Evolutionary conservation across 2,113 vertebrate genomes (phyloP), one percentile per base, ranked within the genome.

Genomic region (Quiscalus mexicanus): DNA sequence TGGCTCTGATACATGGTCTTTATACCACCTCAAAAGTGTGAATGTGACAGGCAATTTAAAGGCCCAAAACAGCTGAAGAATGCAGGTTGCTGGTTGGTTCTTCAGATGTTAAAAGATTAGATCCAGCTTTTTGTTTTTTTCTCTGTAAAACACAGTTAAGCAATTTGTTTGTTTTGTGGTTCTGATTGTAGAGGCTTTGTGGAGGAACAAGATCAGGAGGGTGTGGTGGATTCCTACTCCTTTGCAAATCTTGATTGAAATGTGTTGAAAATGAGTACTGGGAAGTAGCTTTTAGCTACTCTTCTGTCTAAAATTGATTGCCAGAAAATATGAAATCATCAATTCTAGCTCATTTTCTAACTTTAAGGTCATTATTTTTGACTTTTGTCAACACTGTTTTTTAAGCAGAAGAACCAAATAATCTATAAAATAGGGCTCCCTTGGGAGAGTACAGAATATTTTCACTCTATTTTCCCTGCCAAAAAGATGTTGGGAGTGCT

Each of bases 231-330:
- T 92, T 90, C 58, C 71, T 76, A 6, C 24, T 85, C 16, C 33
- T 90, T 93, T 82, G 35, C 80, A 79, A 78, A 52, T 59, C 41
- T 76, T 75, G 30, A 78, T 55, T 79, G 65, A 68, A 75, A 84
- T 89, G 41, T 67, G 39, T 59, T 75, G 82, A 76, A 79, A 83
- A 64, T 70, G 18, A 88, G 30, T 76, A 33, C 21, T 82, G 37
- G 39, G 78, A 78, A 15, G 47, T 53, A 75, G 65, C 11, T 78
- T 62, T 55, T 59, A 60, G 27, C 55, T 82, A 30, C 18, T 83
- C 21, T 88, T 64, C 21, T 82, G 39, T 60, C 52, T 79, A 33
- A 79, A 79, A 65, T 5, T 44, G 39, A 13, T 58, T 53, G 35
- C 33, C 52, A 75, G 58, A 79, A 87, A 88, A 71, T 37, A 20